These are phyloP conservation scores for Dexiosoma caninum DNA, from an alignment of 2,888 invertebrate species.

Conservation along the genomic window DNA sequence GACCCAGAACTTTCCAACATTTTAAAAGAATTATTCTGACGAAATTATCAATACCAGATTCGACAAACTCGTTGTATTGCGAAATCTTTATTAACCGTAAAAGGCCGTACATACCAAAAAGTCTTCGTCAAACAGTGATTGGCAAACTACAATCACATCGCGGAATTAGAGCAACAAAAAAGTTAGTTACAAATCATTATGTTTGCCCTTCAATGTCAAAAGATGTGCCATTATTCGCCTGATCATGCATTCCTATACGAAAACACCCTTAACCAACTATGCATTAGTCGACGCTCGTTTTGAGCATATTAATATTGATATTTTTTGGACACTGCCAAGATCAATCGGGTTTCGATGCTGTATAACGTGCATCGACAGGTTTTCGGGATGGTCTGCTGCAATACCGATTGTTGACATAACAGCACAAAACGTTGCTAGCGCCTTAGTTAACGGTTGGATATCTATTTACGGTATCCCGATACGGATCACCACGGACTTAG, in stretches of 20 bases:
- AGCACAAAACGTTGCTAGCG: not conserved
- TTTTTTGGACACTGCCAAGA: conserved; percentile 62
- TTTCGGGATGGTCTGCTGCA: conserved; percentile 19
- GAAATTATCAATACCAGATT: no score
- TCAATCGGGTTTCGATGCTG: conserved; percentile 69
- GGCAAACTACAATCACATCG: not conserved
- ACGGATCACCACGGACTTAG: conserved; percentile 52
- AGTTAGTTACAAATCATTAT: conserved; percentile 26
- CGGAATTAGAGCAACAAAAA: conserved; percentile 26
- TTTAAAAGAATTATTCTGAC: no score
- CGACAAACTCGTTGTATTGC: conserved; percentile 36
- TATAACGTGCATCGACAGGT: conserved; percentile 64
- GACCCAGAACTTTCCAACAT: not conserved
- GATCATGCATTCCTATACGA: conserved; percentile 23
- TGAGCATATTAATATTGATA: conserved; percentile 75
- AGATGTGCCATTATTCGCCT: conserved; percentile 31
- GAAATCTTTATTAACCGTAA: conserved; percentile 29
- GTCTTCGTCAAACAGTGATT: not conserved
- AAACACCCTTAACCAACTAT: not conserved
- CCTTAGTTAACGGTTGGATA: conserved; percentile 5
- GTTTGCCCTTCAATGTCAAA: conserved; percentile 55
- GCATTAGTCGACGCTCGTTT: conserved; percentile 62
- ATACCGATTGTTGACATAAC: not conserved
- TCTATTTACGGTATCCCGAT: conserved; percentile 53
- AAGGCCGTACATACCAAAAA: conserved; percentile 20